Base-by-base conservation (phyloP, 2,888 invertebrate genomes). In the Lasioglossum pauxillum region DNA sequence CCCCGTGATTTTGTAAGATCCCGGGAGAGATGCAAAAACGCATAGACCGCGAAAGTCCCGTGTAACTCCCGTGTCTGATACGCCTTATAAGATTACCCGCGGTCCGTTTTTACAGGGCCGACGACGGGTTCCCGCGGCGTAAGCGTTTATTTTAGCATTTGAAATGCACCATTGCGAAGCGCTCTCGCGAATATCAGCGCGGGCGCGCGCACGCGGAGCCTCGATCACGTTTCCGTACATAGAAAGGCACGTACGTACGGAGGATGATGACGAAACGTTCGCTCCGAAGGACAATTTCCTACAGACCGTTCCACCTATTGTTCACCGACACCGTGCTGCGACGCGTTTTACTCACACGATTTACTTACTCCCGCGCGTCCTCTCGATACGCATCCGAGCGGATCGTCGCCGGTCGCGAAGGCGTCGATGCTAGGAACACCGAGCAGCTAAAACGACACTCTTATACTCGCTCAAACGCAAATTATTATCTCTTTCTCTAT, bases 131-230 rank as follows among this genome's bases (percentile, higher is more conserved):
- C 67, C 67, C 53, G 60, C 84, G 49, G 41, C 76, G 84, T 84
- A 84, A 86, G 81, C 84, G 84, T 86, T 87, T 87, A 82, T 85
- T 87, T 87, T 75, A 79, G 80, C 53, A 57, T 87, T 85, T 46
- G 80, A 82, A 85, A 87, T 53, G 35, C 7, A 57, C 46, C 41
- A 82, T 82, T 41, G 71, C 85, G 77, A 82, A 49, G 75, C 79
- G 77, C 75, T 31, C 27, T 31, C 27, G 60, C 64, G 10, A 16
- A 53, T 53, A 53, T 53, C 53, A n/a, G 60, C 44, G 46, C 46
- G 83, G 78, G 75, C 85, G 69, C 78, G n/a, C 73, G 19, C 85
- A 23, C 72, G n/a, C 71, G 46, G 71, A 77, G 79, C 53, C 73
- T 31, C 80, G 85, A 81, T 83, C 83, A 87, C 78, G 83, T 87